phyloP scores from a whole-genome alignment of 2,113 vertebrate species.

The Fregetta grallaria region DNA sequence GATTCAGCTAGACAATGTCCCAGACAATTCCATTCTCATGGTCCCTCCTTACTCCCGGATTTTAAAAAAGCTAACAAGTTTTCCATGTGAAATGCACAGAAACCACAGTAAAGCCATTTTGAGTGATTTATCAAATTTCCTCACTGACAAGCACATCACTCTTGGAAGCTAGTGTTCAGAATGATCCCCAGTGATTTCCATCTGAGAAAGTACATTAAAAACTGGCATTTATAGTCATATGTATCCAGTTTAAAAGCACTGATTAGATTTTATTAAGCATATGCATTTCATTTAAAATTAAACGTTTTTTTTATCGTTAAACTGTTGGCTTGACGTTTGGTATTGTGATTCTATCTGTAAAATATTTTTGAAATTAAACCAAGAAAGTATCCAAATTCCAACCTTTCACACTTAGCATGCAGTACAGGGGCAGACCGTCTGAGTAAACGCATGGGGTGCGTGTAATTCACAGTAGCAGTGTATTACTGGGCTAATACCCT shows the following conservation, averaged over 20 bases:
- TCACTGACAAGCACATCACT: slow-evolving; percentile 43
- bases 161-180: slow-evolving; percentile 12
- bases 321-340: not conserved
- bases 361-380: slow-evolving; percentile 19
- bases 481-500: not conserved
- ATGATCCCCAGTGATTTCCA: slow-evolving; percentile 21
- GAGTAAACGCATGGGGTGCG: not conserved
- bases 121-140: slow-evolving; percentile 53
- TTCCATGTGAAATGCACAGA: slow-evolving; percentile 60
- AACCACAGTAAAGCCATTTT: slow-evolving; percentile 64
- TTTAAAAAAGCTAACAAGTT: slow-evolving; percentile 37
- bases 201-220: slow-evolving; percentile 27
- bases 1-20: slow-evolving; percentile 44
- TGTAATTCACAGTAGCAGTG: not conserved
- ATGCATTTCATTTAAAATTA: slow-evolving; percentile 51
- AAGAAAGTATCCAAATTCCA: slow-evolving; percentile 8
- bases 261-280: slow-evolving; percentile 47
- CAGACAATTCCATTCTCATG: slow-evolving; percentile 68
- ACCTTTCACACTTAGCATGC: not conserved
- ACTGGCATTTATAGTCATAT: slow-evolving; percentile 27
- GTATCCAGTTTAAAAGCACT: slow-evolving; percentile 31
- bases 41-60: slow-evolving; percentile 52
- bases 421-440: not conserved
- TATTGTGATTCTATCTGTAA: slow-evolving; percentile 13
- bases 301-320: not conserved